phyloP scores from a whole-genome alignment of 1,140 invertebrate species.

The Sinella curviseta region DNA sequence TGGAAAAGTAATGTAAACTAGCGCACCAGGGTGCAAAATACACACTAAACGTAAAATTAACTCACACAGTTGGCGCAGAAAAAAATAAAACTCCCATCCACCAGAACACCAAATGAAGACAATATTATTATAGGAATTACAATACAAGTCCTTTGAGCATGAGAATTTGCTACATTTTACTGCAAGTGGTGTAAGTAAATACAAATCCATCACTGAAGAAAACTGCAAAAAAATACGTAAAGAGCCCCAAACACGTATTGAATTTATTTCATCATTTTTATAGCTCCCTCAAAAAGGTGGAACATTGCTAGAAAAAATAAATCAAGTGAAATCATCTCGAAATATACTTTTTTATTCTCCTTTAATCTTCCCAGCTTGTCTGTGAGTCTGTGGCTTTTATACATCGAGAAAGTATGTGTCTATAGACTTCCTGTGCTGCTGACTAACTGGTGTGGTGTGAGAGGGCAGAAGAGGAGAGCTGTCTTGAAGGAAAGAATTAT shows the following conservation, averaged over 20 bases:
- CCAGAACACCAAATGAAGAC: neutral
- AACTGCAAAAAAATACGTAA: neutral
- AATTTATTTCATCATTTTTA: constrained; percentile 19
- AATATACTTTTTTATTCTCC: constrained; percentile 13
- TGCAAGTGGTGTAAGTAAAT: neutral
- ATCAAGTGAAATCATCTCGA: constrained; percentile 12
- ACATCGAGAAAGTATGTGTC: neutral
- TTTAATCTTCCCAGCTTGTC: constrained; percentile 1
- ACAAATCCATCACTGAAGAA: neutral
- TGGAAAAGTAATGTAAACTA: constrained; percentile 7
- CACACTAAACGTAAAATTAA: neutral
- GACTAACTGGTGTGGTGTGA: neutral
- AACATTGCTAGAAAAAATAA: constrained; percentile 23
- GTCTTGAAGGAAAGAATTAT: constrained; percentile 18
- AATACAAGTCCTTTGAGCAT: neutral
- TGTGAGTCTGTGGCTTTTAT: neutral
- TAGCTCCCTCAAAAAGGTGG: constrained; percentile 6
- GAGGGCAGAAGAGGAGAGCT: neutral
- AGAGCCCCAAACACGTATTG: neutral
- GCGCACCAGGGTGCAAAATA: constrained; percentile 14
- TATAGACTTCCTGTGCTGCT: constrained; percentile 7
- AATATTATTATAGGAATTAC: neutral
- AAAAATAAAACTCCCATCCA: neutral
- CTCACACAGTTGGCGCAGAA: neutral
- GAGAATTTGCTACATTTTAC: neutral